These are phyloP conservation scores for Phataginus tetradactyla DNA, from an alignment of 2,797 vertebrate genomes.

Conservation along the genomic window DNA sequence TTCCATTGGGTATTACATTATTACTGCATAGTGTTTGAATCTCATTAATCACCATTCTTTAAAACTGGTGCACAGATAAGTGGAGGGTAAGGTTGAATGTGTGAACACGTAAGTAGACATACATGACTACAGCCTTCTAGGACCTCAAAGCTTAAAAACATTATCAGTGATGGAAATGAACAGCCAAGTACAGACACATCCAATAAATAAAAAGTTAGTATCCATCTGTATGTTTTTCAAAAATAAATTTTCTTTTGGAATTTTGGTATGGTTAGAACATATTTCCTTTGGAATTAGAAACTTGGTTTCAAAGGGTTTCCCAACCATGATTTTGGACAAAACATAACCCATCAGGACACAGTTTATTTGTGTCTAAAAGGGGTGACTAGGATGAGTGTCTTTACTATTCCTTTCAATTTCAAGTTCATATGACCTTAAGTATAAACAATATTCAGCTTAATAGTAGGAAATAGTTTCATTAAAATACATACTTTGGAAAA, in stretches of 20 bases:
- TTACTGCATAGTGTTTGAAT: conserved; percentile 43
- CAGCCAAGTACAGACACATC: not conserved
- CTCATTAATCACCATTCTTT: not conserved
- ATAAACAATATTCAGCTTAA: not conserved
- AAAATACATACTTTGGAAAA: not conserved
- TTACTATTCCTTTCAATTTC: not conserved
- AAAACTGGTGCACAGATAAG: conserved; percentile 8
- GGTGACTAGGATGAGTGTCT: not conserved
- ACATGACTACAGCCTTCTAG: not conserved
- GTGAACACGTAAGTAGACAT: not conserved
- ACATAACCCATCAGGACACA: not conserved
- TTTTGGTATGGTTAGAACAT: conserved; percentile 21
- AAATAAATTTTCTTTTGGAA: not conserved
- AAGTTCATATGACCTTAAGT: not conserved
- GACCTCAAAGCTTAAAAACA: conserved; percentile 13
- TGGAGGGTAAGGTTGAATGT: not conserved
- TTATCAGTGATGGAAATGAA: not conserved
- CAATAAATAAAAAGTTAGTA: not conserved
- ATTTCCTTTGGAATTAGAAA: conserved; percentile 40
- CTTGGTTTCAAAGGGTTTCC: not conserved
- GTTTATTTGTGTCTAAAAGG: not conserved
- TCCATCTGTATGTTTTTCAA: not conserved
- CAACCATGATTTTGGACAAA: conserved; percentile 19
- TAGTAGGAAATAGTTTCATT: not conserved
- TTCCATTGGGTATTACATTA: not conserved